These are phyloP conservation scores for Eupithecia abbreviata DNA, from an alignment of 2,888 invertebrate species.

Conservation along the genomic window DNA sequence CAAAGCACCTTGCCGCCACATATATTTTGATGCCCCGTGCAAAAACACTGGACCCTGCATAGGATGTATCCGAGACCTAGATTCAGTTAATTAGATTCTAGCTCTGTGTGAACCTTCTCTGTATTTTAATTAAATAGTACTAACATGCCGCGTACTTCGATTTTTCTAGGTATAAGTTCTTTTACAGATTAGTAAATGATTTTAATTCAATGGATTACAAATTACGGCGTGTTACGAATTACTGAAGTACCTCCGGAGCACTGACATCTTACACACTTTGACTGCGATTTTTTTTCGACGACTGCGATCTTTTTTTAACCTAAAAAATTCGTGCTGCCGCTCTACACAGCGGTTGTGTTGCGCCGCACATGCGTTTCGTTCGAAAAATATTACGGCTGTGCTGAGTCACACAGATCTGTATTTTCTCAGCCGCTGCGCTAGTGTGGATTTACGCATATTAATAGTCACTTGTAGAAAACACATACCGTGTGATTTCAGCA, in stretches of 20 bases:
- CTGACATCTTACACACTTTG: too few relatives aligned
- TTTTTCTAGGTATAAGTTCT: not conserved
- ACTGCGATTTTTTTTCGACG: too few relatives aligned
- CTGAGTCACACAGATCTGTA: too few relatives aligned
- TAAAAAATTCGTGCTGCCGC: too few relatives aligned
- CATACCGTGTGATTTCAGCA: too few relatives aligned
- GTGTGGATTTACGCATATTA: too few relatives aligned
- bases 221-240: not conserved
- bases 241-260: not conserved
- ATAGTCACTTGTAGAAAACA: too few relatives aligned
- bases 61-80: slow-evolving; percentile 52
- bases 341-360: too few relatives aligned
- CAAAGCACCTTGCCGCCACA: slow-evolving; percentile 59
- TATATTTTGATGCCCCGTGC: slow-evolving; percentile 57
- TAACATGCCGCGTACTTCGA: not conserved
- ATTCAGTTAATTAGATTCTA: slow-evolving; percentile 46
- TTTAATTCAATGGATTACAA: not conserved
- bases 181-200: not conserved
- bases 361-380: too few relatives aligned
- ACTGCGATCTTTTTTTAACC: too few relatives aligned
- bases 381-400: too few relatives aligned
- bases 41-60: slow-evolving; percentile 57
- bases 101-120: slow-evolving; percentile 28
- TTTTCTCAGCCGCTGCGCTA: too few relatives aligned
- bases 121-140: slow-evolving; percentile 8